Evolutionary conservation across 2,797 vertebrate species (phyloP).

Genomic region (Channallabes apus): DNA sequence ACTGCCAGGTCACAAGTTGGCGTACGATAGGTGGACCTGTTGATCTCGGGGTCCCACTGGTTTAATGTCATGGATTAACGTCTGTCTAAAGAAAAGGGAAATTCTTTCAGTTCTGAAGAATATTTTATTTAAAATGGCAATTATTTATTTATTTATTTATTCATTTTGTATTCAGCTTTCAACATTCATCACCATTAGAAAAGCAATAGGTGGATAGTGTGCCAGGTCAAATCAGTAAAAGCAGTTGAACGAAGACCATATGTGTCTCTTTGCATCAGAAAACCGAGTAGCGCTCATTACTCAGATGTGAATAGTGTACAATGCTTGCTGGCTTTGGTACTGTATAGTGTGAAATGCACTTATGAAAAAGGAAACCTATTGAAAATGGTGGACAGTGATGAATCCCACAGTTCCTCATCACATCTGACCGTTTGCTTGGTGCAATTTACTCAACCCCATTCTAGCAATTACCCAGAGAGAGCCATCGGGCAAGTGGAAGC

Average conservation of each 20-base stretch:
- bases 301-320: background rate
- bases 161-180: no score
- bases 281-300: background rate
- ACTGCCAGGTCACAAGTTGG: conserved; percentile 80
- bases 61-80: conserved; percentile 40
- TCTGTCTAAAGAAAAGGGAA: conserved; percentile 29
- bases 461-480: conserved; percentile 33
- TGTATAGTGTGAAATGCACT: background rate
- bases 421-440: conserved; percentile 39
- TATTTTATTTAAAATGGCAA: background rate
- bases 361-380: background rate
- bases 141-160: no score
- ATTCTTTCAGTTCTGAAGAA: background rate
- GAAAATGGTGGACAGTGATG: conserved; percentile 12
- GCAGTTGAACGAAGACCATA: background rate
- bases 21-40: conserved; percentile 79
- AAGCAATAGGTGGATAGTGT: background rate
- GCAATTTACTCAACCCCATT: conserved; percentile 41
- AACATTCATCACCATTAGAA: background rate
- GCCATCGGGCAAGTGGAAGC: conserved; percentile 21
- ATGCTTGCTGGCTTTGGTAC: conserved; percentile 24
- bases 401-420: conserved; percentile 26
- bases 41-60: conserved; percentile 64
- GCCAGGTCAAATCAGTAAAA: background rate
- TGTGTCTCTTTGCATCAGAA: background rate